These are phyloP conservation scores for Elgonia sp. DNA, from an alignment of 2,888 invertebrate genomes.

Conservation along the genomic window DNA sequence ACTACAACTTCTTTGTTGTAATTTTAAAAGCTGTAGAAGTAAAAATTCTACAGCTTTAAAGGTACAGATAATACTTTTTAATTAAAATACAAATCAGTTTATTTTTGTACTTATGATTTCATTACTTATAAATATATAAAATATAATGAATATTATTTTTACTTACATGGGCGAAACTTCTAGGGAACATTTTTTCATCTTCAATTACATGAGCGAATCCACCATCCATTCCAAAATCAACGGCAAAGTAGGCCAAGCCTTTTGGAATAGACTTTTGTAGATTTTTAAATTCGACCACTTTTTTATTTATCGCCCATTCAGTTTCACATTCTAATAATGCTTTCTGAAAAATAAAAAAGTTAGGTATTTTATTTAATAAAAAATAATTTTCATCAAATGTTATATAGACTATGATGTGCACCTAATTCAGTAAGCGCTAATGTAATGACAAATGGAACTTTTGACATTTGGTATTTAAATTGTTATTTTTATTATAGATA, in stretches of 20 bases:
- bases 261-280: slow-evolving; percentile 95
- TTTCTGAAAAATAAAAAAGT: slow-evolving; percentile 88
- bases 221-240: slow-evolving; percentile 96
- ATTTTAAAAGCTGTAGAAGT: no score
- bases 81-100: neutral
- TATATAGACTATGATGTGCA: no score
- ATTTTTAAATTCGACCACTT: slow-evolving; percentile 93
- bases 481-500: no score
- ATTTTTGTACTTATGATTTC: neutral
- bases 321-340: slow-evolving; percentile 97
- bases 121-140: neutral
- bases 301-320: slow-evolving; percentile 98
- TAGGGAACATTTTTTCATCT: slow-evolving; percentile 95
- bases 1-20: no score
- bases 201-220: slow-evolving; percentile 99
- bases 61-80: neutral
- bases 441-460: no score
- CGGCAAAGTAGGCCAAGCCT: slow-evolving; percentile 97
- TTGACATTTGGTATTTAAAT: no score
- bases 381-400: no score
- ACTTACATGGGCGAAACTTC: slow-evolving; percentile 95
- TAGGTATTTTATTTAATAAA: neutral
- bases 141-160: neutral
- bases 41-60: no score
- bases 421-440: neutral